A percentile compares a stretch with the other conserved stretches of the same genome.
Evolutionary conservation across 2,888 invertebrate genomes (phyloP).

Genomic region (Elaeidobius kamerunicus): DNA sequence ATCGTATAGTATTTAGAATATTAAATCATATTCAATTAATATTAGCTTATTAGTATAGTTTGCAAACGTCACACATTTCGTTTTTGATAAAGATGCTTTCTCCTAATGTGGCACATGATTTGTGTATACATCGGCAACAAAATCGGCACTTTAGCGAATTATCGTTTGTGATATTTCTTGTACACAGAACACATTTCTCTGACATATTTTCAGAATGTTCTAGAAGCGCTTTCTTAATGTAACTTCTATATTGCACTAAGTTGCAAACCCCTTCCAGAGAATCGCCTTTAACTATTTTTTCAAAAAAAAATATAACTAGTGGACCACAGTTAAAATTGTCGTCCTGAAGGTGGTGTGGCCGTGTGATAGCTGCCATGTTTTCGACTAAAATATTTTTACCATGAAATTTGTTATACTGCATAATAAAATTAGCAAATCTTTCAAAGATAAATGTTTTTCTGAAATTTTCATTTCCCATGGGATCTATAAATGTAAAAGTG

Average conservation of each 20-base stretch:
- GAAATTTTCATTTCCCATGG: not conserved
- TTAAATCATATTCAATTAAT: too few relatives aligned
- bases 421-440: slow-evolving; percentile 1
- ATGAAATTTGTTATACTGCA: not conserved
- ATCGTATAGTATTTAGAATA: too few relatives aligned
- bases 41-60: too few relatives aligned
- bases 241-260: not conserved
- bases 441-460: not conserved
- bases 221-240: not conserved
- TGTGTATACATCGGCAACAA: not conserved
- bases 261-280: not conserved
- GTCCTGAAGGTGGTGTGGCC: not conserved
- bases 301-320: not conserved
- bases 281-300: not conserved
- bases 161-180: too few relatives aligned
- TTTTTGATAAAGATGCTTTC: not conserved
- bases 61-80: not conserved
- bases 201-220: too few relatives aligned
- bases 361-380: too few relatives aligned
- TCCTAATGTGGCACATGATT: not conserved
- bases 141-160: too few relatives aligned
- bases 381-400: too few relatives aligned
- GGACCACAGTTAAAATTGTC: slow-evolving; percentile 1
- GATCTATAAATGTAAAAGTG: not conserved
- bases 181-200: too few relatives aligned